Percentiles rank a stretch among this genome's conserved stretches.
Evolutionary conservation across 2,113 vertebrate species (phyloP).

Genomic region (Pseudopipra pipra): DNA sequence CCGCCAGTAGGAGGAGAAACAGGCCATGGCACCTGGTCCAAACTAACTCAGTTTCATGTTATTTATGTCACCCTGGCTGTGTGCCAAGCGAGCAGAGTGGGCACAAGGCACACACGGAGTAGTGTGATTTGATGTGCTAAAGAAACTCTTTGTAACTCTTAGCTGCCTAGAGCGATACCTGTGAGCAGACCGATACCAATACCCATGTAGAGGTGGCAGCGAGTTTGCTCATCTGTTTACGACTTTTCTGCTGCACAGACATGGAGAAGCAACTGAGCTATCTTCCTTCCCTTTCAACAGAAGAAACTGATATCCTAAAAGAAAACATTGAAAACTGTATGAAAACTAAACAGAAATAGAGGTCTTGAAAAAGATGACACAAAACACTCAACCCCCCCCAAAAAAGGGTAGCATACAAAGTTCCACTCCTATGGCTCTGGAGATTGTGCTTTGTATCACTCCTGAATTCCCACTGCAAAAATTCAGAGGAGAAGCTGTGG

Average conservation of each 20-base stretch:
- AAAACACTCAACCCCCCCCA: background rate
- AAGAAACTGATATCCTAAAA: slow-evolving; percentile 59
- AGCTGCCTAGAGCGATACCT: slow-evolving; percentile 46
- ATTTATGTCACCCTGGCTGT: background rate
- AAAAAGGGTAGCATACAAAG: background rate
- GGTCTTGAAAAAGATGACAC: background rate
- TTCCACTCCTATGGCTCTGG: background rate
- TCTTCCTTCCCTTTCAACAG: slow-evolving; percentile 64
- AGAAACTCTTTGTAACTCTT: background rate
- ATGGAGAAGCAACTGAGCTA: slow-evolving; percentile 64
- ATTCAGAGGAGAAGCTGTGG: background rate
- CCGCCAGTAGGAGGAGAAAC: background rate
- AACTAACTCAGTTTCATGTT: background rate
- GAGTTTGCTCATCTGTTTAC: slow-evolving; percentile 34
- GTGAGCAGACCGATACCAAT: slow-evolving; percentile 50
- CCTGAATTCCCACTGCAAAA: background rate
- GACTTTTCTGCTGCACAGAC: slow-evolving; percentile 50
- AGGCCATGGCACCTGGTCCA: background rate
- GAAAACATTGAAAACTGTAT: slow-evolving; percentile 57
- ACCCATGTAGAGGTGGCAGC: slow-evolving; percentile 43
- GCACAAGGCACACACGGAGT: background rate
- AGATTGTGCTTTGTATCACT: background rate
- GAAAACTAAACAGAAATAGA: slow-evolving; percentile 52
- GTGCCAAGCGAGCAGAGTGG: background rate
- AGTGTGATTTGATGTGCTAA: background rate